Percentiles rank a stretch among this genome's conserved stretches.
phyloP scores from a whole-genome alignment of 2,888 invertebrate species.

The Amphipoea lucens region DNA sequence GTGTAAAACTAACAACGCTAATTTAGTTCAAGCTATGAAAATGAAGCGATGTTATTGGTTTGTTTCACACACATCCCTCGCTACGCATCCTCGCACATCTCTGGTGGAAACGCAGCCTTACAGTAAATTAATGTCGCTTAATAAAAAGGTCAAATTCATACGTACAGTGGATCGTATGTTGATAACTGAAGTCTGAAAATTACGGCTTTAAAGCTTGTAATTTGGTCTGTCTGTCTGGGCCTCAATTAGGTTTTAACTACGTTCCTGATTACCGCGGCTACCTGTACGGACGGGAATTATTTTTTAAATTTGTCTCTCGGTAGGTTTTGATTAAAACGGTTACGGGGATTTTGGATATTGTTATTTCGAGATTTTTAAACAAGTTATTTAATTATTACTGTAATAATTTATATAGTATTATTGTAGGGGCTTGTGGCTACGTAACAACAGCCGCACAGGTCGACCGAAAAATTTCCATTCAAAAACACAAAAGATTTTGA shows the following conservation, averaged over 20 bases:
- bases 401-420: neutral
- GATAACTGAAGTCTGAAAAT: constrained; percentile 27
- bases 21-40: no score
- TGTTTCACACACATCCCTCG: no score
- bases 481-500: neutral
- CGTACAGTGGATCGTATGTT: constrained; percentile 1
- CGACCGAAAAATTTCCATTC: neutral
- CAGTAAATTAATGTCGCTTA: constrained; percentile 1
- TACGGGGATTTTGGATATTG: neutral
- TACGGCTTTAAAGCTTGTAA: constrained; percentile 17
- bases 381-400: neutral
- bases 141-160: neutral
- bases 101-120: neutral
- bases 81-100: no score
- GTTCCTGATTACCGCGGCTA: constrained; percentile 3
- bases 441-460: neutral
- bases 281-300: neutral
- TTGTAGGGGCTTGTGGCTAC: neutral
- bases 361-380: neutral
- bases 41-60: no score
- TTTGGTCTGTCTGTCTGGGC: constrained; percentile 20
- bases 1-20: no score
- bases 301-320: neutral
- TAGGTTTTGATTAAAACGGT: neutral
- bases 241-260: constrained; percentile 24